Percentiles rank a stretch among this genome's conserved stretches.
These are phyloP conservation scores for Python bivittatus DNA, from an alignment of 2,113 vertebrate genomes.

Conservation along the genomic window DNA sequence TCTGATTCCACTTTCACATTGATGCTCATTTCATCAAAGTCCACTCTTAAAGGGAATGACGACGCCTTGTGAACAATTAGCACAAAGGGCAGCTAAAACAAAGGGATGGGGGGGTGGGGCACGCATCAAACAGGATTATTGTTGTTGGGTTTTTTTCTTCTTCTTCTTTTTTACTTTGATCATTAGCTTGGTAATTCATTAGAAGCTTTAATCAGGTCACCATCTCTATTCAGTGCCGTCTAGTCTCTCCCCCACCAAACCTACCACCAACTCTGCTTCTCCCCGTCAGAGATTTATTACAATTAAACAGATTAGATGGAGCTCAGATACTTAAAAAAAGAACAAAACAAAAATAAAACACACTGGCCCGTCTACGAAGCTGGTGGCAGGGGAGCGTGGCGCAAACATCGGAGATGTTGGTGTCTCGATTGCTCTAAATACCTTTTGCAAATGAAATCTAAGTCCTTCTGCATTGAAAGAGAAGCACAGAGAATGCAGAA, in stretches of 20 bases:
- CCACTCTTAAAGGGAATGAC: background rate
- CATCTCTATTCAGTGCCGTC: slow-evolving; percentile 57
- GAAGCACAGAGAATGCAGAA: background rate
- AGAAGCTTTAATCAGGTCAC: slow-evolving; percentile 72
- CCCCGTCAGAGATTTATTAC: slow-evolving; percentile 83
- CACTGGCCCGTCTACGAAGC: slow-evolving; percentile 69
- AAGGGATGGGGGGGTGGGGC: background rate
- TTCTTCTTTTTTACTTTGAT: slow-evolving; percentile 48
- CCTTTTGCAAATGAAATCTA: slow-evolving; percentile 82
- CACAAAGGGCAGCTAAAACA: slow-evolving; percentile 50
- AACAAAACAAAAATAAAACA: background rate
- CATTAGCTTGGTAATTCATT: slow-evolving; percentile 74
- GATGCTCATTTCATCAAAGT: background rate
- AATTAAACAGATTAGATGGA: slow-evolving; percentile 83
- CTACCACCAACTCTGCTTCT: slow-evolving; percentile 61
- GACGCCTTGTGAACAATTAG: slow-evolving; percentile 29
- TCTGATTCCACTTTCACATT: background rate
- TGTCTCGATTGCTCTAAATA: slow-evolving; percentile 83
- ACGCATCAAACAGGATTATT: slow-evolving; percentile 48
- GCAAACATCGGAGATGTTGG: slow-evolving; percentile 81
- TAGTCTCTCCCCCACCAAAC: slow-evolving; percentile 50
- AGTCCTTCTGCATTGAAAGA: slow-evolving; percentile 74
- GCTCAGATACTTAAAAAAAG: slow-evolving; percentile 77
- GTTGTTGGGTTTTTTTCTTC: background rate
- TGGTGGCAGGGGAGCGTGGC: slow-evolving; percentile 76